Percentiles rank a stretch among this genome's conserved stretches.
Conservation (phyloP, 2,113 vertebrate genomes). For the Brachionichthys hirsutus region DNA sequence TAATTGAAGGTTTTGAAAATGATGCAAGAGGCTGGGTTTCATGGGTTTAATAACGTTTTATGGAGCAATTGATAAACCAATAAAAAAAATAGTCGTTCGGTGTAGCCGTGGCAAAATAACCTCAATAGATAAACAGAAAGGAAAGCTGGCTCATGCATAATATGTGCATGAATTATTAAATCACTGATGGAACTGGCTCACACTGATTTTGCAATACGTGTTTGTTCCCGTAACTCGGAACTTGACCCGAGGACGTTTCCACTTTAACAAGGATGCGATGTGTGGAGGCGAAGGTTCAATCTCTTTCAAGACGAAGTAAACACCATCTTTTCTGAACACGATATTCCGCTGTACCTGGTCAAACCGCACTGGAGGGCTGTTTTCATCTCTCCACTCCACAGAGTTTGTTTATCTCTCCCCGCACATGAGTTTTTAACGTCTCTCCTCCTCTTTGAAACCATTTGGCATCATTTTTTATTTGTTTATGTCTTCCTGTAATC, state of each 20-base stretch:
- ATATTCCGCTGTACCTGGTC: conserved; percentile 36
- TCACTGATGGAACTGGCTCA: background rate
- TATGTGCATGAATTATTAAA: background rate
- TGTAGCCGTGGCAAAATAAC: too few species aligned
- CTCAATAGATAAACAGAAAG: too few species aligned
- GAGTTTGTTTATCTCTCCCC: conserved; percentile 45
- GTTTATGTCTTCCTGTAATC: conserved; percentile 11
- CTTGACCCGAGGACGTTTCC: conserved; percentile 16
- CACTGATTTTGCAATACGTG: background rate
- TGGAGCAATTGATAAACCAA: too few species aligned
- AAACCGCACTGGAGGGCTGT: conserved; percentile 46
- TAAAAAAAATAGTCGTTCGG: too few species aligned
- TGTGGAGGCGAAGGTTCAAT: conserved; percentile 31
- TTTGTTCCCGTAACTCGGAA: background rate
- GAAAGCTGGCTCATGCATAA: too few species aligned
- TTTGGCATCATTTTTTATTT: conserved; percentile 19
- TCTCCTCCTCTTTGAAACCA: conserved; percentile 28
- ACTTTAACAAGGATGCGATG: conserved; percentile 18
- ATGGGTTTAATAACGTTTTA: too few species aligned
- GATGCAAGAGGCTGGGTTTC: too few species aligned
- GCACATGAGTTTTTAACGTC: conserved; percentile 31
- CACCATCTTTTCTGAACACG: conserved; percentile 30
- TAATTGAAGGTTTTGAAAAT: too few species aligned
- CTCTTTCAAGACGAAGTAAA: conserved; percentile 32
- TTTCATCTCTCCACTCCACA: conserved; percentile 44